Evolutionary conservation across 2,113 vertebrate species (phyloP).

Genomic region (Microcebus griseorufus): DNA sequence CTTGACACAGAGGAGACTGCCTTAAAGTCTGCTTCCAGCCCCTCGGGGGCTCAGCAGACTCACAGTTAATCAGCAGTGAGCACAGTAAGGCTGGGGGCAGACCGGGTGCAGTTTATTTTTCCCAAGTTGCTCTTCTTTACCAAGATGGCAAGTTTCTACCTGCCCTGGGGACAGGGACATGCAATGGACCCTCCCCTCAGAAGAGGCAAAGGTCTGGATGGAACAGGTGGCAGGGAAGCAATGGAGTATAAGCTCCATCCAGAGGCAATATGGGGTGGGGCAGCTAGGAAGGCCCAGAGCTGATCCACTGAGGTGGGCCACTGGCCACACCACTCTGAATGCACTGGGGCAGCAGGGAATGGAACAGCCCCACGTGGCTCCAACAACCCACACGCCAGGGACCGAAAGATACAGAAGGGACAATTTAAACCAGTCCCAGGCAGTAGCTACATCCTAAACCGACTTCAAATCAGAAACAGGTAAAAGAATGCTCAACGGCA

Average conservation of each 20-base stretch:
- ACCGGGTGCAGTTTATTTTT: neutral
- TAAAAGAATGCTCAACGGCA: neutral
- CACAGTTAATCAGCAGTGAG: neutral
- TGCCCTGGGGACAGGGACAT: neutral
- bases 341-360: neutral
- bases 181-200: neutral
- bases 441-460: neutral
- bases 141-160: neutral
- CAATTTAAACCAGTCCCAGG: neutral
- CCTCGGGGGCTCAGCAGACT: rapidly evolving
- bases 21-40: neutral
- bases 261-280: neutral
- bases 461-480: neutral
- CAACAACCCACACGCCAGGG: neutral
- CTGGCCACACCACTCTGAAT: neutral
- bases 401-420: neutral
- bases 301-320: neutral
- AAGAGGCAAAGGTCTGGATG: neutral
- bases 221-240: neutral
- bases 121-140: neutral
- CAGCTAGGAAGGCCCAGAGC: neutral
- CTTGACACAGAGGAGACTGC: neutral
- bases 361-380: neutral
- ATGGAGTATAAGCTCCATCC: neutral
- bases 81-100: neutral